Conservation (phyloP, 2,888 invertebrate genomes). For the Nasonia oneida region DNA sequence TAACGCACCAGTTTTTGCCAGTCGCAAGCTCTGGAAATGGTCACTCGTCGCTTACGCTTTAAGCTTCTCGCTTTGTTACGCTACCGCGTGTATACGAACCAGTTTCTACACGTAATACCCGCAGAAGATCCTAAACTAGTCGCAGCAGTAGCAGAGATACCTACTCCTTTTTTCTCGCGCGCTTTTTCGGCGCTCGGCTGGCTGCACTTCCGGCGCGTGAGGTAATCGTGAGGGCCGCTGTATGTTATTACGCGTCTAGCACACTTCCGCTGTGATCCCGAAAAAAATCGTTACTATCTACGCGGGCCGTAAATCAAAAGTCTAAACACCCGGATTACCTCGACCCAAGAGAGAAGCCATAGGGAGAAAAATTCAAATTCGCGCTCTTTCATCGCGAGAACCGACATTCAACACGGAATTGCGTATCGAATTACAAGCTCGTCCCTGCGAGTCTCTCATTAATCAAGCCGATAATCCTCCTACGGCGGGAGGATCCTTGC, state of each 20-base stretch:
- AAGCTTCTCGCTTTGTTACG: not conserved
- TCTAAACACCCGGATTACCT: not conserved
- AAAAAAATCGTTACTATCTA: not conserved
- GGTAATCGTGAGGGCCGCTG: not conserved
- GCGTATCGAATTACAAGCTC: constrained; percentile 21
- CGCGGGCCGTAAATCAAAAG: not conserved
- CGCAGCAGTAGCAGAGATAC: too few relatives aligned
- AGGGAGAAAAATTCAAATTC: not conserved
- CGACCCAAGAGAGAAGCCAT: not conserved
- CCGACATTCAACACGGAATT: not conserved
- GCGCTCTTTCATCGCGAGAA: not conserved
- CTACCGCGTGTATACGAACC: not conserved
- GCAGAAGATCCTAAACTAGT: not conserved
- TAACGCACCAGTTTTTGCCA: not conserved
- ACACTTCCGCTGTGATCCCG: not conserved
- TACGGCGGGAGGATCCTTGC: constrained; percentile 32
- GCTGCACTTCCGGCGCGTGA: not conserved
- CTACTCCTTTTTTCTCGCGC: too few relatives aligned
- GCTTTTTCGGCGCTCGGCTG: not conserved
- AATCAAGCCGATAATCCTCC: constrained; percentile 46
- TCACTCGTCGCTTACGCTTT: not conserved
- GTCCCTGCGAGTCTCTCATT: constrained; percentile 49
- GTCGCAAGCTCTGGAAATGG: not conserved
- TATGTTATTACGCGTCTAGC: not conserved
- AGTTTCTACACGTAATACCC: not conserved